Conservation (phyloP, 2,888 invertebrate species). For the Trichogramma evanescens region DNA sequence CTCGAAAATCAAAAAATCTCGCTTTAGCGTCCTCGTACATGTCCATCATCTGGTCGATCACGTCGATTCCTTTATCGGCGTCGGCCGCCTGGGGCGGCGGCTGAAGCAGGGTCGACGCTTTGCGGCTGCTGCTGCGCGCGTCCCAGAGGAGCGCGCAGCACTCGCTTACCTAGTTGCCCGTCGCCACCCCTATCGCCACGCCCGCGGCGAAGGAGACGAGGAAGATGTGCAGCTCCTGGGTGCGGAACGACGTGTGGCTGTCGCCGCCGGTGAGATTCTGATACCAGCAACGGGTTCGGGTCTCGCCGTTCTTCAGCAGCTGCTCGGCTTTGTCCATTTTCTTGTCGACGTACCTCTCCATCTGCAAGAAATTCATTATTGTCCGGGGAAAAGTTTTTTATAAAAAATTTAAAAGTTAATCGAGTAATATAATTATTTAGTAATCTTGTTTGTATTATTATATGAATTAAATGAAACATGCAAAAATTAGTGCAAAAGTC, state of each 20-base stretch:
- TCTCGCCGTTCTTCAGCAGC: constrained; percentile 62
- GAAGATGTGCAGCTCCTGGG: constrained; percentile 74
- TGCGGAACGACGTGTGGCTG: constrained; percentile 59
- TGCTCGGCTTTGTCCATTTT: constrained; percentile 76
- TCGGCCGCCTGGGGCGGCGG: background rate
- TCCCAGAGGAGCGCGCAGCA: constrained; percentile 36
- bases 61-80: constrained; percentile 4
- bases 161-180: constrained; percentile 38
- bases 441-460: too few species aligned
- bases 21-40: constrained; percentile 24
- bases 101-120: background rate
- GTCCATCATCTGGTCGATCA: constrained; percentile 6
- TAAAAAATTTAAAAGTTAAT: too few species aligned
- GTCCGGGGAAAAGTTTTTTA: too few species aligned
- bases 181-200: constrained; percentile 61
- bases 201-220: constrained; percentile 74
- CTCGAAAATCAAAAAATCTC: constrained; percentile 26
- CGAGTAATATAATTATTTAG: too few species aligned
- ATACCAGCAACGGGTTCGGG: constrained; percentile 71
- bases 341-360: constrained; percentile 73
- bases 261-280: constrained; percentile 61
- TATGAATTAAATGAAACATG: too few species aligned
- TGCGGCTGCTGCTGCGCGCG: constrained; percentile 4
- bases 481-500: too few species aligned
- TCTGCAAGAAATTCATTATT: constrained; percentile 49